These are phyloP conservation scores for Phortica variegata DNA, from an alignment of 1,140 invertebrate genomes.

Conservation along the genomic window DNA sequence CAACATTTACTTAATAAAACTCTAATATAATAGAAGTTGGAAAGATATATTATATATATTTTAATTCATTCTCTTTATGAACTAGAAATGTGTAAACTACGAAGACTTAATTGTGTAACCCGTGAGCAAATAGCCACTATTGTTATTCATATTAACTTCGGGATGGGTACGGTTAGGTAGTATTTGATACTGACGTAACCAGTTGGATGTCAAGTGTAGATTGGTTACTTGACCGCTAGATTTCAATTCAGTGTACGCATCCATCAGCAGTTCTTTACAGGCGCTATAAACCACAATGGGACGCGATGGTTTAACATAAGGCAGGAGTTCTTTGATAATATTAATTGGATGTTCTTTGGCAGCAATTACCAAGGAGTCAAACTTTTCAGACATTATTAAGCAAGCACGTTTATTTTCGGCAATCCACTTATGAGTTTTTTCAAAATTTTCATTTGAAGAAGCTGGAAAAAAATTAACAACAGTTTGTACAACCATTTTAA, in stretches of 20 bases:
- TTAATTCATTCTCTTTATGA: no score
- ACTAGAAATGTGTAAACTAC: no score
- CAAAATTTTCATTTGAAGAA: constrained; percentile 10
- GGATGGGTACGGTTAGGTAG: constrained; percentile 82
- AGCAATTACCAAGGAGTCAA: constrained; percentile 78
- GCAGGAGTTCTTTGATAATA: constrained; percentile 72
- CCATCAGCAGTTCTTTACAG: constrained; percentile 77
- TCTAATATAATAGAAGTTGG: no score
- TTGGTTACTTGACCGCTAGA: constrained; percentile 68
- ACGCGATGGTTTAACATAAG: constrained; percentile 73
- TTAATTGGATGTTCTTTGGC: constrained; percentile 82
- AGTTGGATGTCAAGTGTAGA: constrained; percentile 79
- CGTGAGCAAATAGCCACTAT: constrained; percentile 73
- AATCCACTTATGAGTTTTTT: constrained; percentile 65
- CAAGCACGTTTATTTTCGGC: constrained; percentile 66
- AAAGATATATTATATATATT: no score
- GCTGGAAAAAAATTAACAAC: constrained; percentile 22
- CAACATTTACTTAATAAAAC: no score
- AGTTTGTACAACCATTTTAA: no score
- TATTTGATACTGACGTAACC: constrained; percentile 88
- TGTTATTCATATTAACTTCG: constrained; percentile 73
- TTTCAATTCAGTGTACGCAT: constrained; percentile 77
- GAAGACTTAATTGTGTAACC: constrained; percentile 67
- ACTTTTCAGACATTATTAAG: constrained; percentile 62
- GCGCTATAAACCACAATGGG: constrained; percentile 82